Base-by-base conservation (phyloP, 2,113 vertebrate species). In the Rhea pennata region DNA sequence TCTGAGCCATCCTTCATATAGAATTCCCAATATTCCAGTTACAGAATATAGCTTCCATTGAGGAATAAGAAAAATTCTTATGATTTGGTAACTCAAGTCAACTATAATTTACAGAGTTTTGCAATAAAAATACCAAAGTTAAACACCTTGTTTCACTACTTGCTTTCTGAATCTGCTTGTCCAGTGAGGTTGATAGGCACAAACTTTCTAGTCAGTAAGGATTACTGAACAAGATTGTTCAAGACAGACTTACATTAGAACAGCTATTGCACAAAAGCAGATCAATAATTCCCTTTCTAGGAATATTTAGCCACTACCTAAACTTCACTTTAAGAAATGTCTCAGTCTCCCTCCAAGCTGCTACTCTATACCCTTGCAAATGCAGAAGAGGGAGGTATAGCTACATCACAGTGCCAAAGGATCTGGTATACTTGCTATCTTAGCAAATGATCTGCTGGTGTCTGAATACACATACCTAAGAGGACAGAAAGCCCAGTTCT, bases 1-100 rank as follows among this genome's bases (percentile, higher is more conserved):
- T 98, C 88, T 98, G 98, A 98, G 96, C 94, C 90, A 31, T 94
- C 87, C 90, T 98, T 98, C 96, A 95, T 59, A 77, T 50, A 97
- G 96, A 89, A 95, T 84, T 97, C 96, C 97, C 97, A 97, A 95
- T 96, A 93, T 97, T 97, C 98, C 80, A 97, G 78, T 77, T 83
- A 84, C 59, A 64, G 64, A 72, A 84, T 94, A 91, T 90, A 94
- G 95, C 91, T 89, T 69, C 62, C 87, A 81, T 10, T 39, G 9
- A 42, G 44, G 75, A 96, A 95, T 88, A 70, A 72, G 93, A 76
- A 61, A 27, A 9, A 11, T 53, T 64, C 77, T 88, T 78, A 87
- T 29, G 29, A 72, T 82, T 82, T 81, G 51, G 61, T 90, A 90
- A 92, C 42, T 92, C 65, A 67, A 59, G 54, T 61, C 70, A 94